phyloP scores from a whole-genome alignment of 2,888 invertebrate genomes.

The Notodonta dromedarius region DNA sequence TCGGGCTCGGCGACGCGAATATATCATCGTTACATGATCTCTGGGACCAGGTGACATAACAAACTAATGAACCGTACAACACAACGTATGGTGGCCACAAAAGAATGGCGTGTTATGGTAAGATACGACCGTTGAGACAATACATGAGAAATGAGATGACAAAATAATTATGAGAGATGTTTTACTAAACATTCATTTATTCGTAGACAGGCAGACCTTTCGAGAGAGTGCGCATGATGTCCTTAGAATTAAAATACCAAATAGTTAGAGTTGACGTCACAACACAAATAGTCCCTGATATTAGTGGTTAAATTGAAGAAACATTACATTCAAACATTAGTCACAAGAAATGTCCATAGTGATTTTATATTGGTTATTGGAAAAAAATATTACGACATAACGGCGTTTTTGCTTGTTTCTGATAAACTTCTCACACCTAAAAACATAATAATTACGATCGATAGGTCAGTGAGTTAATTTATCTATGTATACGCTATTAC shows the following conservation, averaged over 20 bases:
- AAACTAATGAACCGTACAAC: slow-evolving; percentile 51
- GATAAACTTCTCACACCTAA: background rate
- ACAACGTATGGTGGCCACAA: background rate
- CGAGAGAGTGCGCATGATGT: no score
- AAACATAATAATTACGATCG: background rate
- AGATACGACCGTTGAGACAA: background rate
- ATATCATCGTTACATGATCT: slow-evolving; percentile 67
- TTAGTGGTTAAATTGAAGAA: no score
- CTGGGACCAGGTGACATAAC: slow-evolving; percentile 54
- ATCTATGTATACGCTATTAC: slow-evolving; percentile 29
- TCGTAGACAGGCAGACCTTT: no score
- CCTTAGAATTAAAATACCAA: no score
- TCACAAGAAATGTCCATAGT: no score
- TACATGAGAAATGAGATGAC: slow-evolving; percentile 3
- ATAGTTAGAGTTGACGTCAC: no score
- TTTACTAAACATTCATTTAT: background rate
- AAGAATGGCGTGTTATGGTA: slow-evolving; percentile 2
- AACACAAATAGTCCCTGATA: no score
- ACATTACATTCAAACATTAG: no score
- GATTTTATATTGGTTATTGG: no score
- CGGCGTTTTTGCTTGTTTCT: background rate
- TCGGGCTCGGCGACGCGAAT: slow-evolving; percentile 56
- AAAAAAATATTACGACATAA: no score
- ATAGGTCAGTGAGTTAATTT: slow-evolving; percentile 15
- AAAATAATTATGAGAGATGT: background rate